Base-by-base conservation (phyloP, 1,140 invertebrate genomes). In the Polypedilum vanderplanki region DNA sequence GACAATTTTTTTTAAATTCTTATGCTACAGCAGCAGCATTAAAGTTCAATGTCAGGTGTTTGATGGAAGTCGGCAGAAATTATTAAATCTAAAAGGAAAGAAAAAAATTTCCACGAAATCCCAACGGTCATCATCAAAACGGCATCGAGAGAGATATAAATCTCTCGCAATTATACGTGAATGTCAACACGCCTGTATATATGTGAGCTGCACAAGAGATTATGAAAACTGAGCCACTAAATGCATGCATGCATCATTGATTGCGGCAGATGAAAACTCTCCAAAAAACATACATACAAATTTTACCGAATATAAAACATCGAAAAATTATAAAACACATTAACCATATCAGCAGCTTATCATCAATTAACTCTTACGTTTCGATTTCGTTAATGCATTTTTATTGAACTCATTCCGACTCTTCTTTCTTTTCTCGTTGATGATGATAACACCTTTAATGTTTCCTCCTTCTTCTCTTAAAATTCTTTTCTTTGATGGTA, bases 331-430 rank as follows among this genome's bases (percentile, higher is more conserved):
- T n/a, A 57, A 57, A 57, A 57, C 46, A 57, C 46, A 57, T 57
- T 57, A 57, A 57, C 46, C 46, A 57, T 57, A 57, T 57, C 46
- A 57, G 46, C 46, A 57, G 46, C 46, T 57, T 57, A 57, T 57
- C 46, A 57, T 57, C 46, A 57, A 57, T 57, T 57, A 57, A 57
- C 12, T 57, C 46, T 57, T 57, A 57, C 46, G 46, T 57, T 57
- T 57, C 46, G n/a, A 57, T n/a, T 57, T 57, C 46, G 46, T 57
- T 57, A 57, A 57, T 57, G 46, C 46, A 57, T 57, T 57, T 57
- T 57, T 57, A 57, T 57, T 57, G 46, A 57, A 57, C 46, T 33
- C 24, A 57, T 57, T 57, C 46, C 46, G 46, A 57, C 46, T 57
- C 24, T 33, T 5, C 5, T 33, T 33, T 33, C 5, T 33, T 33